Evolutionary conservation across 2,113 vertebrate species (phyloP), one percentile per base, ranked within the genome.

Genomic region (Corvus cornix): DNA sequence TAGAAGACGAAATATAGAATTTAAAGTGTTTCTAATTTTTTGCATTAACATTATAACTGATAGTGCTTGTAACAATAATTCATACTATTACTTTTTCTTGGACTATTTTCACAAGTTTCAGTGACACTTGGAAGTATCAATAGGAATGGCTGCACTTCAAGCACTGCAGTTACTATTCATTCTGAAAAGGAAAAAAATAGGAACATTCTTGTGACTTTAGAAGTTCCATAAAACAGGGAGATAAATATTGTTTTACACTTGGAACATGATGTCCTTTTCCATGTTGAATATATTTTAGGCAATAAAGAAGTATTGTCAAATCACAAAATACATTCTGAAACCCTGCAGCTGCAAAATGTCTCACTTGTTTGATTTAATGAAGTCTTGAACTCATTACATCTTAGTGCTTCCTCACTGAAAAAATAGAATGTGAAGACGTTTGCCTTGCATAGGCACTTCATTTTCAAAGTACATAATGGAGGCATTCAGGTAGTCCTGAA

Each of bases 321-420:
- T 89, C 43, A 95, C 72, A 69, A 84, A 80, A 37, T 24, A 59
- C 73, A 66, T 72, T 95, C 66, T 90, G 58, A 96, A 97, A 96
- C 64, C n/a, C 39, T 79, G 91, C 41, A 60, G 91, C 59, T 87
- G 21, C 70, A 73, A 95, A 95, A 90, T 85, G 60, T 7, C 21
- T 81, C 39, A 53, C 33, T 31, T 80, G 49, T 70, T 41, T 74
- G 10, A 74, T 35, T 60, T 43, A 73, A 51, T n/a, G 35, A 84
- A 55, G 5, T 7, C 19, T 84, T 3, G 0, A 67, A 35, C 35
- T 72, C n/a, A 23, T 92, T 81, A 2, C 7, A 55, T 73, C 28
- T 70, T 62, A 60, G 13, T 49, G 28, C 13, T 76, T 8, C 11
- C 23, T 80, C 26, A 59, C 7, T 55, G 31, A 46, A 86, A 83